Conservation (phyloP, 2,888 invertebrate genomes). For the Eulithis prunata region DNA sequence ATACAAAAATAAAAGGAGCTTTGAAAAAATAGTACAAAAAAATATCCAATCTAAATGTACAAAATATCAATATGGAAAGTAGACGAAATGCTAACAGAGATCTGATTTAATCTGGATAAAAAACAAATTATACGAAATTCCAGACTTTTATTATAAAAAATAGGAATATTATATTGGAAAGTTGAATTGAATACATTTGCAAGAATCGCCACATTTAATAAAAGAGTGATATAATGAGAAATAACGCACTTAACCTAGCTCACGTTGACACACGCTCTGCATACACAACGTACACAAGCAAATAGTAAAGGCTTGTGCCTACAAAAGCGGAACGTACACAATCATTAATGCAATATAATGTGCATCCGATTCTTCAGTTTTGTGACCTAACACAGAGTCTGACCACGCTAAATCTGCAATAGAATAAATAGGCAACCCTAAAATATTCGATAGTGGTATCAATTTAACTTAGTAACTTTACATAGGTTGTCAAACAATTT, state of each 20-base stretch:
- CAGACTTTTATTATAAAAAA: background rate
- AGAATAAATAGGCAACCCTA: no score
- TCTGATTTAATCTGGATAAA: conserved; percentile 14
- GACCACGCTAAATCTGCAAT: no score
- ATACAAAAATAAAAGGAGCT: conserved; percentile 16
- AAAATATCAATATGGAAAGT: conserved; percentile 17
- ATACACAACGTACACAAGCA: conserved; percentile 11
- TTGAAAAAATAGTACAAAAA: conserved; percentile 24
- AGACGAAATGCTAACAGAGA: conserved; percentile 28
- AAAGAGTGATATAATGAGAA: background rate
- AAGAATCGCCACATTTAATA: background rate
- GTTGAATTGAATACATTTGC: background rate
- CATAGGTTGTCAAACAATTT: no score
- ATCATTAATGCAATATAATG: background rate
- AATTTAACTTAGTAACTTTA: no score
- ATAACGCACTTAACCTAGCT: background rate
- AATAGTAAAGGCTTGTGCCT: conserved; percentile 3
- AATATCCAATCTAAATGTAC: background rate
- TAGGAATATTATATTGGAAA: conserved; percentile 3
- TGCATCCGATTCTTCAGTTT: no score
- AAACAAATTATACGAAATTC: background rate
- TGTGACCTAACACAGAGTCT: no score
- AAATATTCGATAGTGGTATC: no score
- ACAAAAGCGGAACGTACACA: conserved; percentile 1
- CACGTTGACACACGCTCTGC: background rate